phyloP scores from a whole-genome alignment of 2,888 invertebrate genomes.

The Ennomos fuscantarius region DNA sequence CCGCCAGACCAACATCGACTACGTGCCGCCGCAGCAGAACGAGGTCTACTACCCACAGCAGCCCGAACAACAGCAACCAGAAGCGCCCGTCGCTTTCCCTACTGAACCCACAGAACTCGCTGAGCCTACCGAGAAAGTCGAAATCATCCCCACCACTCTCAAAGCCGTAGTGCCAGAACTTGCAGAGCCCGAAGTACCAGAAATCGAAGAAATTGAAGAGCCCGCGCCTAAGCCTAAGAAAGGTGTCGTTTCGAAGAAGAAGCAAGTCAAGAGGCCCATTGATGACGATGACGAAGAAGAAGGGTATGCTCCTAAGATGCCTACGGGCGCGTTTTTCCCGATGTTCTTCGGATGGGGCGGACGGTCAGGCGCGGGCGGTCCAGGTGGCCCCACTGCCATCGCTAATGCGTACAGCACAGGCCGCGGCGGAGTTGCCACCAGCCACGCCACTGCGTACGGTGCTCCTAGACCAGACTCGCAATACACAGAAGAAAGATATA shows the following conservation, averaged over 20 bases:
- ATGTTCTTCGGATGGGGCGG: conserved; percentile 86
- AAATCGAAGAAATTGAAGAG: conserved; percentile 67
- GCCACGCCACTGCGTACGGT: conserved; percentile 90
- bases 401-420: conserved; percentile 91
- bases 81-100: conserved; percentile 50
- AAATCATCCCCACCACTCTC: conserved; percentile 59
- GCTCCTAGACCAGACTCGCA: conserved; percentile 79
- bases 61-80: conserved; percentile 69
- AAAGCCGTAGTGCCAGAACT: conserved; percentile 65
- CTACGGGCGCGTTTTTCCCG: conserved; percentile 87
- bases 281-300: conserved; percentile 83
- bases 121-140: conserved; percentile 67
- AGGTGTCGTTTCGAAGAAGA: conserved; percentile 66
- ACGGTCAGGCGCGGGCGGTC: conserved; percentile 63
- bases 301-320: conserved; percentile 73
- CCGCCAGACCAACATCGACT: conserved; percentile 69
- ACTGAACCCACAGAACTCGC: conserved; percentile 63
- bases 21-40: conserved; percentile 71
- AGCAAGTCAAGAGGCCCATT: conserved; percentile 66
- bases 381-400: conserved; percentile 87
- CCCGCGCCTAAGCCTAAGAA: conserved; percentile 62
- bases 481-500: conserved; percentile 47
- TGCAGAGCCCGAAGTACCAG: conserved; percentile 68
- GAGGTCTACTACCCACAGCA: conserved; percentile 57
- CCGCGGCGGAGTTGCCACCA: conserved; percentile 89